Evolutionary conservation across 2,888 invertebrate genomes (phyloP), one percentile per base, ranked within the genome.

Genomic region (Zele albiditarsus): DNA sequence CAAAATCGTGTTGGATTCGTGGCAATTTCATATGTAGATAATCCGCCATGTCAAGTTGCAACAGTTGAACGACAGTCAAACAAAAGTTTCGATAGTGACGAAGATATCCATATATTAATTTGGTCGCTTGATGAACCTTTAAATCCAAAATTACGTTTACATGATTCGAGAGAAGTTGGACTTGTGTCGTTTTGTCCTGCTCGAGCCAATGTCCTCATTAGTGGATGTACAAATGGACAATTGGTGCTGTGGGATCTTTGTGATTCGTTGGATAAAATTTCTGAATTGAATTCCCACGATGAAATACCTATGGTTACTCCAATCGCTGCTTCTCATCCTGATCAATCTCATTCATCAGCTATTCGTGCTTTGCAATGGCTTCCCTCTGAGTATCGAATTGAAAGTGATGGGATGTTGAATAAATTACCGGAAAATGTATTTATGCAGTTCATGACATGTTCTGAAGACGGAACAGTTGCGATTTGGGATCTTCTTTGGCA

Each of bases 191-290:
- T 89, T 72, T 89, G 88, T 46, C 89, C 90, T 0, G 78, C 79
- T 12, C 78, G 84, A 62, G 80, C 82, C 0, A 82, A 86, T 25
- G 73, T 87, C 10, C 62, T 90, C 5, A 81, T 88, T 2, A 90
- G 88, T 16, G 89, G 89, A 2, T 85, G 87, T 8, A 76, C 80
- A 0, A 86, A 84, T 46, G 90, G 90, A 0, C 89, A 86, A 72
- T 80, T 90, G 16, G 77, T 88, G 6, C 46, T 90, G 10, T 90
- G 90, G 90, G 86, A 89, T 77, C 79, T 88, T 42, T 70, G 38
- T 53, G 69, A 27, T 53, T 77, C 16, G 42, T 76, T 16, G 60
- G 71, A 8, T 38, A 74, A 23, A 16, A 27, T 6, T n/a, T n/a
- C 2, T 10, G 33, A 3, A 6, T 6, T 6, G 6, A 27, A 25